Evolutionary conservation across 2,888 invertebrate genomes (phyloP).

Genomic region (Pogonocherus hispidulus): DNA sequence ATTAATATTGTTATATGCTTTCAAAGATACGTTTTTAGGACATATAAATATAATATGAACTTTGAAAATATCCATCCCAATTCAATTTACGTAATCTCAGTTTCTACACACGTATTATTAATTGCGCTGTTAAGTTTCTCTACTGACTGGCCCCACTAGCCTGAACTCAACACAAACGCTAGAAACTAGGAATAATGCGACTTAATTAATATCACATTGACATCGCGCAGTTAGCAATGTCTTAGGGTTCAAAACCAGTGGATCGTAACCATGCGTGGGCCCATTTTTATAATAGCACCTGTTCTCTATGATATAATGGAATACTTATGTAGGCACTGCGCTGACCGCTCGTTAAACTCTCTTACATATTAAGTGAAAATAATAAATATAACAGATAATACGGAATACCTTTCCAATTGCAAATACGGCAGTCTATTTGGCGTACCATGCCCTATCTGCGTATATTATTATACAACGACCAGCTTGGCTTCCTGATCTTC

Average conservation of each 20-base stretch:
- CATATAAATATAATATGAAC: too few species aligned
- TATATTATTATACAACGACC: conserved; percentile 8
- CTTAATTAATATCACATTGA: conserved; percentile 59
- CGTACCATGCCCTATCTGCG: conserved; percentile 25
- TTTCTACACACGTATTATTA: too few species aligned
- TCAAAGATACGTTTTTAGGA: too few species aligned
- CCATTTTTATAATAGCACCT: conserved; percentile 67
- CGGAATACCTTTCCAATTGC: conserved; percentile 57
- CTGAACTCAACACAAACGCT: not conserved
- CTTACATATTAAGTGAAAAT: conserved; percentile 65
- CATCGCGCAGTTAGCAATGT: conserved; percentile 54
- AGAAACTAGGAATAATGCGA: conserved; percentile 32
- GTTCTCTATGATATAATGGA: conserved; percentile 67
- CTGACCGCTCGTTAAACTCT: conserved; percentile 64
- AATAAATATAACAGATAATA: conserved; percentile 64
- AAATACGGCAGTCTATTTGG: conserved; percentile 38
- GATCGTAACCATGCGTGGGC: conserved; percentile 65
- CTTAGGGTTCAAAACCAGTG: conserved; percentile 54
- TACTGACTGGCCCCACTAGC: not conserved
- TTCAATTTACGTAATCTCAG: too few species aligned
- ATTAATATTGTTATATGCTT: too few species aligned
- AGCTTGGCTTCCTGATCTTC: conserved; percentile 1
- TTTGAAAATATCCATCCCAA: too few species aligned
- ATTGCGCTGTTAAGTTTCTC: too few species aligned
- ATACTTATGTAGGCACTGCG: conserved; percentile 63